Evolutionary conservation across 1,140 invertebrate species (phyloP), one percentile per base, ranked within the genome.

Genomic region (Catajapyx aquilonaris): DNA sequence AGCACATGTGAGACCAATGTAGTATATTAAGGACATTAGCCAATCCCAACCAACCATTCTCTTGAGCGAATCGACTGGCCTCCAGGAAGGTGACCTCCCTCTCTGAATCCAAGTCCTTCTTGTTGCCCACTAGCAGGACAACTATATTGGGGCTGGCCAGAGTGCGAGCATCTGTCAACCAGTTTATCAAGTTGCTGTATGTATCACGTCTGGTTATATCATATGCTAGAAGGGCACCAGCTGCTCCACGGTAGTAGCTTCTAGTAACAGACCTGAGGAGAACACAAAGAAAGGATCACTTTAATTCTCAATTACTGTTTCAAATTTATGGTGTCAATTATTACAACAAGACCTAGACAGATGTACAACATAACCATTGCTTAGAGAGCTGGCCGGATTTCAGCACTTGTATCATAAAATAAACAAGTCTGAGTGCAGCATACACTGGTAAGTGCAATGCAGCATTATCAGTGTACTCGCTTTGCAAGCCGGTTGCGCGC

Each of bases 141-240:
- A 80, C 71, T 48, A 83, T 86, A 50, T 85, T 84, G 19, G 81
- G 79, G 52, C 78, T 84, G 38, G 81, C 80, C 43, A 88, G 61
- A 41, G 81, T 81, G 20, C 80, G 64, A 5, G 83, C 81, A 64
- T 88, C 83, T 50, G 78, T 71, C 3, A 87, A 62, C 80, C 80
- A 85, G 40, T 77, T 79, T 13, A 69, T 63, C 31, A 84, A 57
- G 41, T 77, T 74, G 56, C 81, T 81, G 50, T 81, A 85, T 23
- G 76, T 79, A 48, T 84, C 78, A 38, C 79, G 62, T 39, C 75
- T 78, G 39, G 77, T 77, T 34, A 79, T 75, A 47, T 83, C 78
- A 56, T 81, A 81, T 1, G 81, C 78, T 33, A 83, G 58, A 13
- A 83, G 55, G 35, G 78, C 79, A 16, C 80, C 79, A 34, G 78